These are phyloP conservation scores for Eulemur albifrons DNA, from an alignment of 2,797 vertebrate species.

Conservation along the genomic window DNA sequence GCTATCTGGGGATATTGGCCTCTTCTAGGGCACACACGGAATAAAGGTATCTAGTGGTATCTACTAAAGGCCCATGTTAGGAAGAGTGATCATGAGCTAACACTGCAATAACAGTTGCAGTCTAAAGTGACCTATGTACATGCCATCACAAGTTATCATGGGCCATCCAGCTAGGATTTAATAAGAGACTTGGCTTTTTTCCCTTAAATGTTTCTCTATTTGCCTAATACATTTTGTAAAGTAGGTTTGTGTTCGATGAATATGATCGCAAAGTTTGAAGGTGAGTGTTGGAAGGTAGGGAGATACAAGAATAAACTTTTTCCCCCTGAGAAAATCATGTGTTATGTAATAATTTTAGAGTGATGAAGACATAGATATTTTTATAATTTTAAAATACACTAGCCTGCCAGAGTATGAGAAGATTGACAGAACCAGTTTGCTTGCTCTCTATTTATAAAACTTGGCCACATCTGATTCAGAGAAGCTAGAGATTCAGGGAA, in stretches of 20 bases:
- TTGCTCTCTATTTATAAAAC: slow-evolving; percentile 69
- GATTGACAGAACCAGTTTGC: slow-evolving; percentile 69
- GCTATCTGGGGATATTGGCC: not conserved
- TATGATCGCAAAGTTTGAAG: not conserved
- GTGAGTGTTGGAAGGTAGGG: not conserved
- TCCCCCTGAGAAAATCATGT: not conserved
- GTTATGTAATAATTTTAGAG: slow-evolving; percentile 73
- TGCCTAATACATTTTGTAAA: not conserved
- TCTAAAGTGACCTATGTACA: not conserved
- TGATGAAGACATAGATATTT: slow-evolving; percentile 71
- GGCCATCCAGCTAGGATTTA: not conserved
- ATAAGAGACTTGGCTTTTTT: not conserved
- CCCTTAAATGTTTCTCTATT: not conserved
- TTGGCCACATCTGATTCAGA: slow-evolving; percentile 52
- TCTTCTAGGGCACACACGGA: not conserved
- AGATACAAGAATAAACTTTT: not conserved
- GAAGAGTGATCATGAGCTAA: not conserved
- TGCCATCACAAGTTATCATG: not conserved
- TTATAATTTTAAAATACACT: slow-evolving; percentile 69
- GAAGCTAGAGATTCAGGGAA: slow-evolving; percentile 50
- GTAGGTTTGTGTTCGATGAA: not conserved
- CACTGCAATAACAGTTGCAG: not conserved
- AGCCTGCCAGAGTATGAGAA: slow-evolving; percentile 58
- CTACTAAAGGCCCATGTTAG: not conserved
- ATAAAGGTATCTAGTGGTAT: not conserved